Percentiles rank a stretch among this genome's conserved stretches.
phyloP scores from a whole-genome alignment of 2,888 invertebrate genomes.

The Stegophylla sp. region DNA sequence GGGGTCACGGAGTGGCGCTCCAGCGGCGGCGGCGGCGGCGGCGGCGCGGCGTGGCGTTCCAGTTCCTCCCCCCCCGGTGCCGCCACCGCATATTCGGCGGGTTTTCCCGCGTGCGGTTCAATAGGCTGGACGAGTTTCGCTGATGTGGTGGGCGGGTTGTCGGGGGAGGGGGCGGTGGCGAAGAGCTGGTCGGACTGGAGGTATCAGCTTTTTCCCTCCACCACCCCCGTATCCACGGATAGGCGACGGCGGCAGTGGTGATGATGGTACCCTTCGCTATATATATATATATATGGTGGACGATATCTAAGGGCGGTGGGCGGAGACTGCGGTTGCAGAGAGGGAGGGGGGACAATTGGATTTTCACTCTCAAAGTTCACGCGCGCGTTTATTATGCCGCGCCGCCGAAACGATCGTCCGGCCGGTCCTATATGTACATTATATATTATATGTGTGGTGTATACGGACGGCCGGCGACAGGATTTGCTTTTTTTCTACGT shows the following conservation, averaged over 20 bases:
- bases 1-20: slow-evolving; percentile 54
- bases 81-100: neutral
- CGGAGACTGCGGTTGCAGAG: too few species aligned
- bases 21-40: slow-evolving; percentile 23
- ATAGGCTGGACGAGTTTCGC: slow-evolving; percentile 30
- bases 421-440: neutral
- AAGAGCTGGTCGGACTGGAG: too few species aligned
- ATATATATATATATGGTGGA: too few species aligned
- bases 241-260: neutral
- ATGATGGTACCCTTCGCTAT: too few species aligned
- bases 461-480: neutral
- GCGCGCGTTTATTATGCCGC: slow-evolving; percentile 45
- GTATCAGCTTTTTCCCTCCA: too few species aligned
- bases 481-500: neutral
- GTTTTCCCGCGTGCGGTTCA: slow-evolving; percentile 38
- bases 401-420: slow-evolving; percentile 37
- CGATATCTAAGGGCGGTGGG: too few species aligned
- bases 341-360: slow-evolving; percentile 49
- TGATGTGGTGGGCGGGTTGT: neutral
- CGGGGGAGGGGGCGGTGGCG: neutral
- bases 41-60: slow-evolving; percentile 36
- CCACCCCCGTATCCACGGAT: neutral
- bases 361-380: slow-evolving; percentile 56
- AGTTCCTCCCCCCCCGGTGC: slow-evolving; percentile 29
- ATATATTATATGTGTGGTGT: neutral